Conservation (phyloP, 2,113 vertebrate genomes). For the Salvelinus fontinalis region DNA sequence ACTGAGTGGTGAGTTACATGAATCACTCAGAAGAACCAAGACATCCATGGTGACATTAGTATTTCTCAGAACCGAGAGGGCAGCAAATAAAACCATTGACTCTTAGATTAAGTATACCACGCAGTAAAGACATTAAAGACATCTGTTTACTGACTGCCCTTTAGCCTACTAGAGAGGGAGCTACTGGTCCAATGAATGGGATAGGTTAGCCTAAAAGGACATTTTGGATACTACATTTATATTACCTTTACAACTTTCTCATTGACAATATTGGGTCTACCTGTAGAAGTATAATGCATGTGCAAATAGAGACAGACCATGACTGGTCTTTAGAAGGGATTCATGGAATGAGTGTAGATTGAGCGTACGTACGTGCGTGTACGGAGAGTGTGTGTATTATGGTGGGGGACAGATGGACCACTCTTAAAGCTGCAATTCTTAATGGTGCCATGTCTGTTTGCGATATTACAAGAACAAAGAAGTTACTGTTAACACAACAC, state of each 20-base stretch:
- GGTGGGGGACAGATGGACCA: neutral
- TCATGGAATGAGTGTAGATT: too few species aligned
- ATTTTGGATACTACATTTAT: neutral
- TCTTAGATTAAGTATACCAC: neutral
- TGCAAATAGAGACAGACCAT: too few species aligned
- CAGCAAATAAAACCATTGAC: constrained; percentile 7
- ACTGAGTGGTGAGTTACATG: neutral
- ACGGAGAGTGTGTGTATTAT: neutral
- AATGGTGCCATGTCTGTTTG: too few species aligned
- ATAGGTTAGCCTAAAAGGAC: neutral
- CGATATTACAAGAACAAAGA: too few species aligned
- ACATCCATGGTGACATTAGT: constrained; percentile 9
- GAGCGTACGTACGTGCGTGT: too few species aligned
- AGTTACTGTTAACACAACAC: too few species aligned
- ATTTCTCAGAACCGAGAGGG: constrained; percentile 31
- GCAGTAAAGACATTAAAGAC: constrained; percentile 12
- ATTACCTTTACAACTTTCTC: neutral
- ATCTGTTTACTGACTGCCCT: neutral
- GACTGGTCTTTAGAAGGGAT: too few species aligned
- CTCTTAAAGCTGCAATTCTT: neutral
- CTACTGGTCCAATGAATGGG: neutral
- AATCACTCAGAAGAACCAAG: constrained; percentile 2
- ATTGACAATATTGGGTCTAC: neutral
- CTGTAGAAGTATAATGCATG: neutral
- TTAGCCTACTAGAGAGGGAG: neutral